Evolutionary conservation across 2,113 vertebrate genomes (phyloP).

Genomic region (Brachyhypopomus gauderio): DNA sequence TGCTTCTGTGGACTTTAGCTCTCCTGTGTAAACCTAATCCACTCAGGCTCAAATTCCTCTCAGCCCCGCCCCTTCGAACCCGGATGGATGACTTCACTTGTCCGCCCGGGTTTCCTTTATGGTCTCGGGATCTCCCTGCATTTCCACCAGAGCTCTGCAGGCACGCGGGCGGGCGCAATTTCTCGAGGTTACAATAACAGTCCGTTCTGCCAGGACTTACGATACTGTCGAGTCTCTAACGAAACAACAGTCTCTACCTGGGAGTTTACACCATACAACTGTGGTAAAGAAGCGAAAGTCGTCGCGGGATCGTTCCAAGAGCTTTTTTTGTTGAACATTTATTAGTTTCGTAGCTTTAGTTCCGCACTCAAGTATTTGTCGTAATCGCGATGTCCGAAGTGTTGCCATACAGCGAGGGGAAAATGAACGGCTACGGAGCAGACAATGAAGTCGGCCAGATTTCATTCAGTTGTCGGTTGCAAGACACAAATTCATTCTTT

Average conservation of each 20-base stretch:
- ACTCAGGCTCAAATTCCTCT: not conserved
- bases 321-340: no score
- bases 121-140: conserved; percentile 87
- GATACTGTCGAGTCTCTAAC: no score
- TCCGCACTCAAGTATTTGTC: not conserved
- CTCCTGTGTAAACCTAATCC: not conserved
- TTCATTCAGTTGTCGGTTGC: conserved; percentile 97
- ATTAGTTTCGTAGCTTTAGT: not conserved
- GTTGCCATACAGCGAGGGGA: conserved; percentile 95
- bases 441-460: conserved; percentile 91
- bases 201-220: conserved; percentile 7
- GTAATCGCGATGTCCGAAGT: conserved; percentile 90
- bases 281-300: no score
- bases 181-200: conserved; percentile 25
- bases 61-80: conserved; percentile 65
- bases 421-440: conserved; percentile 92
- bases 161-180: conserved; percentile 61
- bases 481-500: conserved; percentile 95
- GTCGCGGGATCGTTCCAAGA: no score
- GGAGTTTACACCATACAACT: not conserved
- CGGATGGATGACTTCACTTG: conserved; percentile 97
- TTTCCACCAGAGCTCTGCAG: conserved; percentile 77
- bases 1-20: not conserved
- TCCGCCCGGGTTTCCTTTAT: conserved; percentile 92
- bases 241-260: no score